Evolutionary conservation across 2,888 invertebrate genomes (phyloP).

Genomic region (Erebia palarica): DNA sequence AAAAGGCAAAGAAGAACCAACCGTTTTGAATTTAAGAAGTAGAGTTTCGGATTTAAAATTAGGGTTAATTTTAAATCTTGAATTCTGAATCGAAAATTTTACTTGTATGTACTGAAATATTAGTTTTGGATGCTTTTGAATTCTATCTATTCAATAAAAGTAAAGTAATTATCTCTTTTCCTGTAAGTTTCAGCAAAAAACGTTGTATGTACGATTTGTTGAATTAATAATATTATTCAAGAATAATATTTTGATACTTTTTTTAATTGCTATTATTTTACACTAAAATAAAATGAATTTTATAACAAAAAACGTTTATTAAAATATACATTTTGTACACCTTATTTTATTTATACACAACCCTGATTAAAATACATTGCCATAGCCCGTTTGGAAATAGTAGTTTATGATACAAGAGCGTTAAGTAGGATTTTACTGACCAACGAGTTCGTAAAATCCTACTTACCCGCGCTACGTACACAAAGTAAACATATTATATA

Average conservation of each 20-base stretch:
- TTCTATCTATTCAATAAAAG: not conserved
- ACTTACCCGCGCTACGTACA: too few species aligned
- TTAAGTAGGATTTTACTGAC: too few species aligned
- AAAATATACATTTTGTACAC: not conserved
- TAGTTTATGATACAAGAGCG: too few species aligned
- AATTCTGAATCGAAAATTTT: not conserved
- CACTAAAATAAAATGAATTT: not conserved
- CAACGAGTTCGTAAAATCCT: too few species aligned
- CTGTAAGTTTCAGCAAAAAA: conserved; percentile 23
- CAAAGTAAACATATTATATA: too few species aligned
- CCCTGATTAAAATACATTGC: not conserved
- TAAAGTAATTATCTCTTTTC: conserved; percentile 4
- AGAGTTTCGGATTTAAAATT: conserved; percentile 15
- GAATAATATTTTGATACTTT: not conserved
- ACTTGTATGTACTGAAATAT: too few species aligned
- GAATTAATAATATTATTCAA: not conserved
- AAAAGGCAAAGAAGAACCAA: too few species aligned
- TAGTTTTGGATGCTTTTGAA: too few species aligned
- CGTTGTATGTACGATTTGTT: conserved; percentile 18
- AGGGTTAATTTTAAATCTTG: conserved; percentile 6
- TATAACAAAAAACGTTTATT: not conserved
- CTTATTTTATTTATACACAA: conserved; percentile 13
- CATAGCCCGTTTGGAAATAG: conserved; percentile 1
- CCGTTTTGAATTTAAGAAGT: not conserved
- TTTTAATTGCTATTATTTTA: not conserved